These are phyloP conservation scores for Trachelus tabidus DNA, from an alignment of 2,888 invertebrate species.

Conservation along the genomic window DNA sequence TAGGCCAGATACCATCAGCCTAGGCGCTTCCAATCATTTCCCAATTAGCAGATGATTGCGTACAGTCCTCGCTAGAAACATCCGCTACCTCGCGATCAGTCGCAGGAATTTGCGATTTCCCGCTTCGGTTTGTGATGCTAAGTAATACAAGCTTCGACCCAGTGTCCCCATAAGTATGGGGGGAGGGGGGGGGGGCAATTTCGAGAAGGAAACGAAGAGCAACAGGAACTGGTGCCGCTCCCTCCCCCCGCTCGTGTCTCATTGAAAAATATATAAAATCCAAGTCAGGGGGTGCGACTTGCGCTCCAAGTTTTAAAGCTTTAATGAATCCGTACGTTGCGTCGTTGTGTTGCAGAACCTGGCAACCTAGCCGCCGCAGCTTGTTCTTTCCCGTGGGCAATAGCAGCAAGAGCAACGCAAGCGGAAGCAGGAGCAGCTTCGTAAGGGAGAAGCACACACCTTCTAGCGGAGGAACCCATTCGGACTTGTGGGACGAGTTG, in stretches of 20 bases:
- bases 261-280: background rate
- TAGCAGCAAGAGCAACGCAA: background rate
- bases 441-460: too few species aligned
- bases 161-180: too few species aligned
- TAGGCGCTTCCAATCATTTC: conserved; percentile 58
- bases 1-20: conserved; percentile 40
- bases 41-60: conserved; percentile 63
- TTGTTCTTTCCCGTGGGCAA: conserved; percentile 38
- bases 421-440: too few species aligned
- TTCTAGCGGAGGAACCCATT: too few species aligned
- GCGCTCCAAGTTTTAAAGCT: conserved; percentile 18
- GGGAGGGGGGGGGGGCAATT: too few species aligned
- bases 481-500: too few species aligned
- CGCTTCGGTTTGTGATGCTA: background rate
- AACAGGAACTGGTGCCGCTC: too few species aligned
- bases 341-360: conserved; percentile 58
- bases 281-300: background rate
- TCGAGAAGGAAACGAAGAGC: too few species aligned
- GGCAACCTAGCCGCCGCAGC: conserved; percentile 59
- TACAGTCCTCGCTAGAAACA: conserved; percentile 36
- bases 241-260: background rate
- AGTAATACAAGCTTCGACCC: too few species aligned
- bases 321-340: conserved; percentile 33
- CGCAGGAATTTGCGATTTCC: background rate
- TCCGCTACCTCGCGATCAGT: background rate